Percentiles rank a stretch among this genome's conserved stretches.
These are phyloP conservation scores for Actenoides hombroni DNA, from an alignment of 2,113 vertebrate genomes.

Conservation along the genomic window DNA sequence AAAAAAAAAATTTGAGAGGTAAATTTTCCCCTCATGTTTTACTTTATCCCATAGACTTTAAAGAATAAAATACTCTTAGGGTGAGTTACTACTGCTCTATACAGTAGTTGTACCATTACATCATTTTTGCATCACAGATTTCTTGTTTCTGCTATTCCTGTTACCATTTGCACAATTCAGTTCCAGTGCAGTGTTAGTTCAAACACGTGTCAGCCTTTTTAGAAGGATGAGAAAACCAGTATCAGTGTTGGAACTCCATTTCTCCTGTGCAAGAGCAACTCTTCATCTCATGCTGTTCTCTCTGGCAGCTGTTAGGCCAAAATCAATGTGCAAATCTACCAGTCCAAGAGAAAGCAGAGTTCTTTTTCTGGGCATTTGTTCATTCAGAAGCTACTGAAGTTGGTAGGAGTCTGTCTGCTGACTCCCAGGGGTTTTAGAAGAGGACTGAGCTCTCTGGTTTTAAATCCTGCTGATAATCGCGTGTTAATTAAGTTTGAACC, in stretches of 20 bases:
- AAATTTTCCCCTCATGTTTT: not conserved
- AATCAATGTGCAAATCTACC: not conserved
- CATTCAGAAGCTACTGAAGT: not conserved
- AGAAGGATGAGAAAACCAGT: not conserved
- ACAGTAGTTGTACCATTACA: accelerated
- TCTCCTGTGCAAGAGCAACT: not conserved
- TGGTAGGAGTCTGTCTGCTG: not conserved
- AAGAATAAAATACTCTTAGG: not conserved
- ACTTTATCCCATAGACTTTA: not conserved
- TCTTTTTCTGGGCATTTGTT: not conserved
- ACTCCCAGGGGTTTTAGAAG: not conserved
- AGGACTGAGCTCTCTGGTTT: not conserved
- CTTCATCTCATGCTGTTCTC: not conserved
- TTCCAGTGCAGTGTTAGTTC: not conserved
- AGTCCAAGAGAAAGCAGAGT: not conserved
- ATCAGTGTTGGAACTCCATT: not conserved
- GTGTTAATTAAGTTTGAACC: not conserved
- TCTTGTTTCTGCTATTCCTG: not conserved
- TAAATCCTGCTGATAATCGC: not conserved
- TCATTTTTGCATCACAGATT: not conserved
- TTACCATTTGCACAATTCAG: not conserved
- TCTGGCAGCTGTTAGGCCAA: not conserved
- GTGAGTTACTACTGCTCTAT: not conserved
- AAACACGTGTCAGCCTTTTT: not conserved
- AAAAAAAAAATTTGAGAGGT: not conserved